These are phyloP conservation scores for Oncopodura yosiiana DNA, from an alignment of 1,140 invertebrate genomes.

Conservation along the genomic window DNA sequence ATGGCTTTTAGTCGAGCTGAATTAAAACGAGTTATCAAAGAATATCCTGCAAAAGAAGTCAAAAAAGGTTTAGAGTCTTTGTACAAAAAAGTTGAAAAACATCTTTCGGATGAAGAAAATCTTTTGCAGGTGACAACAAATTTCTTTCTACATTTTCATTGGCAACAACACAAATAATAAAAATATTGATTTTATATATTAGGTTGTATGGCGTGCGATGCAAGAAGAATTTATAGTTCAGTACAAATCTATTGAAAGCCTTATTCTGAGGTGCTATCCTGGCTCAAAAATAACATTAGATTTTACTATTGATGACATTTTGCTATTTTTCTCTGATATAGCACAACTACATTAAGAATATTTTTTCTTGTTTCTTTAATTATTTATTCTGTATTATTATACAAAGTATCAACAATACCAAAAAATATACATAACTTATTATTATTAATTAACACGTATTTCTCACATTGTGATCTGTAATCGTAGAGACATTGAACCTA, in stretches of 20 bases:
- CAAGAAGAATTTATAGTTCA: slow-evolving; percentile 97
- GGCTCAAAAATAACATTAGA: slow-evolving; percentile 88
- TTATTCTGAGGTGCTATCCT: slow-evolving; percentile 93
- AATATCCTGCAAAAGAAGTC: slow-evolving; percentile 91
- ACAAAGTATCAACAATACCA: too few relatives aligned
- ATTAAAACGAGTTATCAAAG: slow-evolving; percentile 84
- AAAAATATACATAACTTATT: too few relatives aligned
- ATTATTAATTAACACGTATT: too few relatives aligned
- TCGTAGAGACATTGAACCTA: too few relatives aligned
- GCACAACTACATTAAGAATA: slow-evolving; percentile 73
- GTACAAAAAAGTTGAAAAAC: slow-evolving; percentile 95
- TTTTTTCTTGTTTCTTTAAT: too few relatives aligned
- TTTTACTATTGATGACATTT: slow-evolving; percentile 91
- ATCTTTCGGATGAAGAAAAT: slow-evolving; percentile 89
- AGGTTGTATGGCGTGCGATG: slow-evolving; percentile 98
- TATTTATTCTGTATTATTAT: too few relatives aligned
- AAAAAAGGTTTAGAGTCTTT: slow-evolving; percentile 90
- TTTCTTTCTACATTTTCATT: slow-evolving; percentile 2
- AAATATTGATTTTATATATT: slow-evolving; percentile 31
- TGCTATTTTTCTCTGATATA: slow-evolving; percentile 96
- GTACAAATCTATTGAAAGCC: slow-evolving; percentile 84
- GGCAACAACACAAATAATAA: neutral
- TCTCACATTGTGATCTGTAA: too few relatives aligned
- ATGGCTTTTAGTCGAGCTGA: slow-evolving; percentile 96
- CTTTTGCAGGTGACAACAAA: slow-evolving; percentile 62